Percentiles rank a stretch among this genome's conserved stretches.
These are phyloP conservation scores for Diaprepes abbreviatus DNA, from an alignment of 2,888 invertebrate species.

Conservation along the genomic window DNA sequence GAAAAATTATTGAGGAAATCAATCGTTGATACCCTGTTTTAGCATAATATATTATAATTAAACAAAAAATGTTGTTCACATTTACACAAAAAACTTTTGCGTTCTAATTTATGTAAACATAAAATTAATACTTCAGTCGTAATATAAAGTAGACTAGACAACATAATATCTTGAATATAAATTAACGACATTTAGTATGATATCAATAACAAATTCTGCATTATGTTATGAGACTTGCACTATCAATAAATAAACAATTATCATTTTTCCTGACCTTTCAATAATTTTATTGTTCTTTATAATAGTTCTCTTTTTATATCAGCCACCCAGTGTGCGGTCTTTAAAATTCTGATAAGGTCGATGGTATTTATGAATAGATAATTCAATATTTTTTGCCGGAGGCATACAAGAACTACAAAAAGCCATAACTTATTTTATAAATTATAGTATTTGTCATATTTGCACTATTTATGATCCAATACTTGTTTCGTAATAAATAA, in stretches of 20 bases:
- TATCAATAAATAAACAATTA: constrained; percentile 17
- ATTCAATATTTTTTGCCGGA: constrained; percentile 24
- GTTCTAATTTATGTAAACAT: no score
- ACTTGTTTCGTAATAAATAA: background rate
- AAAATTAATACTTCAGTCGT: no score
- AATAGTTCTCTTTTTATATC: constrained; percentile 1
- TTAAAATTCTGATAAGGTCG: constrained; percentile 24
- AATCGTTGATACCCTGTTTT: no score
- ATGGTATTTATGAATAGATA: constrained; percentile 26
- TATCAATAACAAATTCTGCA: background rate
- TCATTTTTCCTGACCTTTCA: constrained; percentile 16
- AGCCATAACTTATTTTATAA: constrained; percentile 16
- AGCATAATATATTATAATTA: no score
- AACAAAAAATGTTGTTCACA: no score
- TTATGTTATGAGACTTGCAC: background rate
- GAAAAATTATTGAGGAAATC: no score
- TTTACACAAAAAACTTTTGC: no score
- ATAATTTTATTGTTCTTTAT: constrained; percentile 14
- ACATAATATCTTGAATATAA: background rate
- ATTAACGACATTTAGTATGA: background rate
- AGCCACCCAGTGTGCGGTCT: constrained; percentile 26
- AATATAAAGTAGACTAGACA: background rate
- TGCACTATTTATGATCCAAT: background rate
- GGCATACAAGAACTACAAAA: constrained; percentile 17
- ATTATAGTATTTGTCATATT: constrained; percentile 10